phyloP scores from a whole-genome alignment of 2,888 invertebrate species.

The Leuctra nigra region DNA sequence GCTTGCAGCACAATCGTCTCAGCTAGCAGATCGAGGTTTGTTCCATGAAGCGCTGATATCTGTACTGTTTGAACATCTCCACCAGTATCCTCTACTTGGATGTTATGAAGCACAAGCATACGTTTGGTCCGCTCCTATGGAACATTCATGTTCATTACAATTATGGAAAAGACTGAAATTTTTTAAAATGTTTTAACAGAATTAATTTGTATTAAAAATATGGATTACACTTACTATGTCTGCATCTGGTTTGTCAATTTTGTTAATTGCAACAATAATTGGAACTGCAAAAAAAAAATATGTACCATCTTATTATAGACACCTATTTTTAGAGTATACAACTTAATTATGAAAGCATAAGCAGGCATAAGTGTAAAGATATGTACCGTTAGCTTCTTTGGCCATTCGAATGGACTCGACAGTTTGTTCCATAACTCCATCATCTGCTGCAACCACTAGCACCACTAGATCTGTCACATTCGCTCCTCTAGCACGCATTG shows the following conservation, averaged over 20 bases:
- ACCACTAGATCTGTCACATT: slow-evolving; percentile 89
- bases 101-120: slow-evolving; percentile 68
- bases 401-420: slow-evolving; percentile 86
- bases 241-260: slow-evolving; percentile 89
- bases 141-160: too few species aligned
- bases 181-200: too few species aligned
- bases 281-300: slow-evolving; percentile 60
- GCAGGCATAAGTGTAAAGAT: background rate
- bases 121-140: slow-evolving; percentile 70
- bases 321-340: background rate
- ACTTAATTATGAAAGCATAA: background rate
- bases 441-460: slow-evolving; percentile 96
- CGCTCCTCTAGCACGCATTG: slow-evolving; percentile 94
- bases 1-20: slow-evolving; percentile 80
- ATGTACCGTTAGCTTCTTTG: slow-evolving; percentile 59
- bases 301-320: slow-evolving; percentile 8
- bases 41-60: slow-evolving; percentile 82
- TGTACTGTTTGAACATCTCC: slow-evolving; percentile 89
- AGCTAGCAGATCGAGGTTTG: slow-evolving; percentile 67
- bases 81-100: slow-evolving; percentile 79
- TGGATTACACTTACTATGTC: slow-evolving; percentile 65
- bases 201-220: too few species aligned
- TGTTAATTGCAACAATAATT: slow-evolving; percentile 95
- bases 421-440: slow-evolving; percentile 98
- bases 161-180: too few species aligned